These are phyloP conservation scores for Palythoa grandis DNA, from an alignment of 92 coral and sea anemone genomes.

Conservation along the genomic window DNA sequence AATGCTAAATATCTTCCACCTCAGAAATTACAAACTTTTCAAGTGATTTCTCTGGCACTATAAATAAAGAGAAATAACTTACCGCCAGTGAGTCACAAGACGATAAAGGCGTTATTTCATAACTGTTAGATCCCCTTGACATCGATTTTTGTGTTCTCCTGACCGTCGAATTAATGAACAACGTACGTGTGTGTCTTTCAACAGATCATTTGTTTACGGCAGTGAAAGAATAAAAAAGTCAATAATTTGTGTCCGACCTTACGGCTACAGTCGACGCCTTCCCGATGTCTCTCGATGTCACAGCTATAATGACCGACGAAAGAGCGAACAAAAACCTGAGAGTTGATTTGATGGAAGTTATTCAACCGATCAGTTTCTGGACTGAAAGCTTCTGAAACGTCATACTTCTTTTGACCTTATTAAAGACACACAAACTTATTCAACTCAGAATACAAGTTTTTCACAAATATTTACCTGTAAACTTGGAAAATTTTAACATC, in stretches of 20 bases:
- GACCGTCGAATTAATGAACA: not conserved
- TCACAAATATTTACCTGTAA: constrained; percentile 23
- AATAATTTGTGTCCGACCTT: constrained; percentile 21
- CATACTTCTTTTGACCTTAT: constrained; percentile 21
- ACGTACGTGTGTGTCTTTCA: not conserved
- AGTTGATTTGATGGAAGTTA: not conserved
- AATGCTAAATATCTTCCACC: not conserved
- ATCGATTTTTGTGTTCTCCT: constrained; percentile 28
- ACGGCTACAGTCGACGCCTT: not conserved
- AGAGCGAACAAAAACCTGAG: not conserved
- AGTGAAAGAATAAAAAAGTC: not conserved
- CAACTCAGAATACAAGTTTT: not conserved
- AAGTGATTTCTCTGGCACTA: not conserved
- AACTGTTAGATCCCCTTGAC: constrained; percentile 29
- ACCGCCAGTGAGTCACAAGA: constrained; percentile 31
- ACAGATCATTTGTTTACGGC: not conserved
- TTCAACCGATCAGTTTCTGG: constrained; percentile 34
- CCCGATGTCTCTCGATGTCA: not conserved
- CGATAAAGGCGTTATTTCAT: constrained; percentile 37
- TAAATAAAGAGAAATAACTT: not conserved
- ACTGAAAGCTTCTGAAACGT: constrained; percentile 8
- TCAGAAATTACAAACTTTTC: not conserved
- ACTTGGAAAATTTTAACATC: not conserved
- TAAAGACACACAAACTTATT: constrained; percentile 25
- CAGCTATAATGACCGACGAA: constrained; percentile 2